phyloP scores from a whole-genome alignment of 2,797 vertebrate species.

The Tolypeutes matacus region DNA sequence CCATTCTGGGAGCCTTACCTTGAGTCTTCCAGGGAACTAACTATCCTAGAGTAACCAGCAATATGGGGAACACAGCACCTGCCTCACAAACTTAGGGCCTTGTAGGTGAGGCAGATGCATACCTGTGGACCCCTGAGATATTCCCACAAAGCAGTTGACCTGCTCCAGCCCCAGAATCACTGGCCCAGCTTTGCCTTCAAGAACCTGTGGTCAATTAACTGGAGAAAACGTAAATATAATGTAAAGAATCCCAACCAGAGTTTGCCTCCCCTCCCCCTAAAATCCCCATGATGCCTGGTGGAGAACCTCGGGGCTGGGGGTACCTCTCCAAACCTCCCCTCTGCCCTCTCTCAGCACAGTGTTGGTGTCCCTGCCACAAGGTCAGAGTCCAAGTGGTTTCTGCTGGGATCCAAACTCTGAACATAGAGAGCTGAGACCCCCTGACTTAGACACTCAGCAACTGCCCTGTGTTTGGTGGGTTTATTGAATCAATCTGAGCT shows the following conservation, averaged over 20 bases:
- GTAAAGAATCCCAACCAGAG: neutral
- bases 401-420: neutral
- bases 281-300: neutral
- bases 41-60: neutral
- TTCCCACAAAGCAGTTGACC: neutral
- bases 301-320: neutral
- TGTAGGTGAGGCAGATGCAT: fast-evolving
- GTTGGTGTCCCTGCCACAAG: neutral
- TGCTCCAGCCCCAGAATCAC: neutral
- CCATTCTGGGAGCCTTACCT: neutral
- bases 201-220: neutral
- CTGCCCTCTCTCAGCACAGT: neutral
- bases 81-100: neutral
- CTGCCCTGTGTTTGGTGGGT: neutral
- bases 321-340: neutral
- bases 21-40: neutral
- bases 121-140: neutral
- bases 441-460: neutral
- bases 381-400: neutral
- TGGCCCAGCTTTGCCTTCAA: neutral
- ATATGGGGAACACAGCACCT: fast-evolving
- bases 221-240: too few relatives aligned
- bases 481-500: neutral
- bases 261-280: fast-evolving
- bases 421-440: fast-evolving